Base-by-base conservation (phyloP, 2,797 vertebrate genomes). In the Eulemur coronatus region DNA sequence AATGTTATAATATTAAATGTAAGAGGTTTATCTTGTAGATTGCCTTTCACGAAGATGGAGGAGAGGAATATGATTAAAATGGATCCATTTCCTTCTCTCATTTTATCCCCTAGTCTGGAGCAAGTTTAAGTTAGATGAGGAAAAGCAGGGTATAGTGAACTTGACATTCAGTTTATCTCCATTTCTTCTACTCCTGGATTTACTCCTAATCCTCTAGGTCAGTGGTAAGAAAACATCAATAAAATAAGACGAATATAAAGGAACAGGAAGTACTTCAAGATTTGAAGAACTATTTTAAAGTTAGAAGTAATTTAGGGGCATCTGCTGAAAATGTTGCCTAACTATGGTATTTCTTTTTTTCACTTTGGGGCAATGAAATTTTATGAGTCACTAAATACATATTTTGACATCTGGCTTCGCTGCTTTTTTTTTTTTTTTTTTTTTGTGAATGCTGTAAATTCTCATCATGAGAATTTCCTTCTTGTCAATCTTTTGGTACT, bases 391-490 rank as follows among this genome's bases (percentile, higher is more conserved):
- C 98, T 98, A 97, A 98, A 97, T 98, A 96, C 92, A 97, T 97
- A 97, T 94, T 97, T 98, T 98, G 97, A 95, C 95, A 98, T 98
- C 98, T 98, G 94, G 72, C 67, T 97, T 98, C 93, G 89, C 97
- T 81, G 48, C 91, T 97, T 98, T 95, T 95, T 93, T 82, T 91
- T 84, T 95, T 94, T 84, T 55, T 43, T 43, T 43, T 43, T 43
- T 43, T 43, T 43, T 43, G 43, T 46, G 76, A 96, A 82, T 94
- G 41, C 91, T 98, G 89, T 93, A 98, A 97, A 97, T 97, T 93
- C 73, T 96, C 93, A 96, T 95, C 96, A 96, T 43, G 48, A 98
- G 94, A 96, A 35, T 92, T 96, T 95, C 38, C 86, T 97, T 96
- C 89, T 97, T 97, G 98, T 97, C 65, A 35, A 92, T 98, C 94